A percentile compares a stretch with the other conserved stretches of the same genome.
Conservation (phyloP, 2,888 invertebrate genomes). For the Tenthredo notha region DNA sequence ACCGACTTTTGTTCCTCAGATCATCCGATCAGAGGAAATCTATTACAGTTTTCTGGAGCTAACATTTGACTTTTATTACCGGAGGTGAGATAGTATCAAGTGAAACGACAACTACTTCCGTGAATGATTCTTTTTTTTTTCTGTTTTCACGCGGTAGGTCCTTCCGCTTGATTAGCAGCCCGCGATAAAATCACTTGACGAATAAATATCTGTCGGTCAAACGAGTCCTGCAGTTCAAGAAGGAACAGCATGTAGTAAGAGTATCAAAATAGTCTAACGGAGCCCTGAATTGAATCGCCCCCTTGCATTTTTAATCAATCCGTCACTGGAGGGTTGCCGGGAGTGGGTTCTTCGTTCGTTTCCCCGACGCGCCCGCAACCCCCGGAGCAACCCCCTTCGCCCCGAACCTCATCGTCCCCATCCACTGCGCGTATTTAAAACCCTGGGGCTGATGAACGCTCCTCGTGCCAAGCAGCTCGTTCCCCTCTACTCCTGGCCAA, state of each 20-base stretch:
- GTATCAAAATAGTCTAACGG: slow-evolving; percentile 46
- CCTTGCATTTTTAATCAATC: slow-evolving; percentile 78
- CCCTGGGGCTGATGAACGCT: slow-evolving; percentile 79
- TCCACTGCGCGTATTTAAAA: slow-evolving; percentile 77
- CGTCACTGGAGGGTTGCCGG: slow-evolving; percentile 73
- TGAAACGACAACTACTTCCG: background rate
- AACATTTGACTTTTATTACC: background rate
- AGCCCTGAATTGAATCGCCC: slow-evolving; percentile 67
- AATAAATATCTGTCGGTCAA: background rate
- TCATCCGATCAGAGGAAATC: background rate
- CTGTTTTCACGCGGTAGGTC: background rate
- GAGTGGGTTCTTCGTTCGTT: slow-evolving; percentile 45
- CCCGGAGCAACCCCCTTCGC: slow-evolving; percentile 24
- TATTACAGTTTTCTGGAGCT: background rate
- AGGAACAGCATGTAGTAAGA: background rate
- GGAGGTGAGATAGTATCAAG: background rate
- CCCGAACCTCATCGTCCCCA: slow-evolving; percentile 46
- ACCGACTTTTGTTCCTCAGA: background rate
- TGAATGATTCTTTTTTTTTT: background rate
- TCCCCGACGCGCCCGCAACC: slow-evolving; percentile 39
- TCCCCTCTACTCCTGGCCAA: slow-evolving; percentile 59
- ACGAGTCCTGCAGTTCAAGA: background rate
- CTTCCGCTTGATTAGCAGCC: background rate
- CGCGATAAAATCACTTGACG: background rate
- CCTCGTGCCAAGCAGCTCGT: slow-evolving; percentile 75